Conservation (phyloP, 2,797 vertebrate genomes). For the Chromobotia macracanthus region DNA sequence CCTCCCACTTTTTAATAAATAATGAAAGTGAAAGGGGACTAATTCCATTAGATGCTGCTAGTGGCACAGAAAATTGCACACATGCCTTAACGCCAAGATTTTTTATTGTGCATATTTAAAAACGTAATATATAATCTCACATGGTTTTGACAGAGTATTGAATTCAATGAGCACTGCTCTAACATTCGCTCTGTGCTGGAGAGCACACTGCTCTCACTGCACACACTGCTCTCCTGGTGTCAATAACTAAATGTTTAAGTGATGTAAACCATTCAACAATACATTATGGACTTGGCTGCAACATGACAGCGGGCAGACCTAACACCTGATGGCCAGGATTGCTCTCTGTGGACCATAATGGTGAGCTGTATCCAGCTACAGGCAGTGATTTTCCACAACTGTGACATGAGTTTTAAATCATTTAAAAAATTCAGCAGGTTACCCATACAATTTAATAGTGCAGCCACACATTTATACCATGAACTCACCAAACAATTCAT, state of each 20-base stretch:
- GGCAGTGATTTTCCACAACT: neutral
- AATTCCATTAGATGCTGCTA: no score
- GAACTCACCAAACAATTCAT: neutral
- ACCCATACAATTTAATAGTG: neutral
- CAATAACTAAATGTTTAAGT: constrained; percentile 56
- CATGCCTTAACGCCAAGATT: no score
- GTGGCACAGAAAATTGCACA: no score
- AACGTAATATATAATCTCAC: neutral
- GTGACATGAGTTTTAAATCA: constrained; percentile 2
- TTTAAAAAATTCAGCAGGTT: constrained; percentile 15
- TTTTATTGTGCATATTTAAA: no score
- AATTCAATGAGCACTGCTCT: constrained; percentile 7
- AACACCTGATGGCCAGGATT: constrained; percentile 21
- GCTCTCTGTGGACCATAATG: constrained; percentile 13
- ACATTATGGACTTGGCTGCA: constrained; percentile 69
- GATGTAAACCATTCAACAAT: constrained; percentile 62
- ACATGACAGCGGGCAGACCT: constrained; percentile 62
- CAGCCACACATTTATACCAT: neutral
- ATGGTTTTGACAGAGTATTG: neutral
- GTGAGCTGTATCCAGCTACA: neutral
- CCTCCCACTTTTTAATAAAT: no score
- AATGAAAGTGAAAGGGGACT: no score
- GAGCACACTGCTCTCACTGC: constrained; percentile 21
- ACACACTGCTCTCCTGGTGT: constrained; percentile 42
- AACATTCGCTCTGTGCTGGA: constrained; percentile 21